These are phyloP conservation scores for Drosophila colorata DNA, from an alignment of 2,888 invertebrate species.

Conservation along the genomic window DNA sequence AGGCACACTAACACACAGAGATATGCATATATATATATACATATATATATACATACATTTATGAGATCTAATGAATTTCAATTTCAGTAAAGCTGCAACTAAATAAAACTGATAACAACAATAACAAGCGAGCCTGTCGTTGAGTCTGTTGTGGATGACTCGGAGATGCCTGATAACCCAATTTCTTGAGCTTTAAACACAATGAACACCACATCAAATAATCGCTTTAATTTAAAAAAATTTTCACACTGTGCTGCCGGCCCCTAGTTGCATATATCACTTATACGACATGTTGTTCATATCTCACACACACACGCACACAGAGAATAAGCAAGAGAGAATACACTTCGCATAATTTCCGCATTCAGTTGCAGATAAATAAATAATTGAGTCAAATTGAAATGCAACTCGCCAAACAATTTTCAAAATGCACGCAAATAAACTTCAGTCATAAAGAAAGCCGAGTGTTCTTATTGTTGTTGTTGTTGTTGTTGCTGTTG, in stretches of 20 bases:
- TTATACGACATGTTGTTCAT: constrained; percentile 62
- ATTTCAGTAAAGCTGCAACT: constrained; percentile 55
- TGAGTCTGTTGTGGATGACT: too few species aligned
- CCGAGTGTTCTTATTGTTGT: constrained; percentile 37
- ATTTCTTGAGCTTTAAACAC: constrained; percentile 58
- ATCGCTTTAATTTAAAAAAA: constrained; percentile 68
- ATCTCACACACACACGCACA: constrained; percentile 40
- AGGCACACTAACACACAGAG: constrained; percentile 18
- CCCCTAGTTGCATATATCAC: constrained; percentile 44
- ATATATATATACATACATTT: constrained; percentile 29
- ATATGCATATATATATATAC: constrained; percentile 6
- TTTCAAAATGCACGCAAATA: constrained; percentile 76
- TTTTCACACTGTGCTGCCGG: constrained; percentile 43
- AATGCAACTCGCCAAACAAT: constrained; percentile 81
- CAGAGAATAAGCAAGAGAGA: constrained; percentile 7
- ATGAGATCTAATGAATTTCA: constrained; percentile 74
- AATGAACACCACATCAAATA: constrained; percentile 47
- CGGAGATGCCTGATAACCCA: constrained; percentile 75
- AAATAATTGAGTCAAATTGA: constrained; percentile 81
- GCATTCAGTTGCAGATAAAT: constrained; percentile 81
- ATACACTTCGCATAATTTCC: constrained; percentile 74
- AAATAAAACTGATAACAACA: constrained; percentile 66
- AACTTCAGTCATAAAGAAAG: constrained; percentile 65
- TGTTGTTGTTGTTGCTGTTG: constrained; percentile 5
- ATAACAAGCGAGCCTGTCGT: constrained; percentile 31